Evolutionary conservation across 2,113 vertebrate species (phyloP), one percentile per base, ranked within the genome.

Genomic region (Ptilonorhynchus violaceus): DNA sequence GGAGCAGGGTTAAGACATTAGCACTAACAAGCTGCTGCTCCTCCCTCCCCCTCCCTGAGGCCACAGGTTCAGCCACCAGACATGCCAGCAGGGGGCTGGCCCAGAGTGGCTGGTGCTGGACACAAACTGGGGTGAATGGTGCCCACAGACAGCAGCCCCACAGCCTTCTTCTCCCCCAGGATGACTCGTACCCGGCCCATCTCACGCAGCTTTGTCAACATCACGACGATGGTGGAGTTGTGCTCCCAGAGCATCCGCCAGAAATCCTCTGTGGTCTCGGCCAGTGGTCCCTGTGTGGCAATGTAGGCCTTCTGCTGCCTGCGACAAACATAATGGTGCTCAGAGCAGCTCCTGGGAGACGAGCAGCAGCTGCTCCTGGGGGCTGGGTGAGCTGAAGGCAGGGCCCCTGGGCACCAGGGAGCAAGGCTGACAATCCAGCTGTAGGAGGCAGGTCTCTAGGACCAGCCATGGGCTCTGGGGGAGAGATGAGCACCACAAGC

Each of bases 191-290:
- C 99, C 98, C 99, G 98, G 95, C 99, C 99, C 99, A 99, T 99
- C 97, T 99, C 99, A 15, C 99, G 97, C 74, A 99, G 98, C 96
- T 99, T 99, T 90, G 99, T 99, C 96, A 99, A 98, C 99, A 99
- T 99, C 97, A 99, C 99, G 55, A 99, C 98, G 68, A 99, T 99
- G 95, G 99, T 99, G 94, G 99, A 99, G 92, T 99, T 99, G 98
- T 99, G 99, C 84, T 99, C 99, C 99, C 99, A 99, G 10, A 99
- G 94, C 99, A 99, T 99, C 88, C 99, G 98, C 99, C 99, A 99
- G 98, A 99, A 99, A 98, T 99, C 99, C 97, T 99, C 99, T 0
- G 99, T 99, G 96, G 99, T 99, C 97, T 99, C 99, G 0, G 99
- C 98, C 96, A 99, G 96, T 0, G 99, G 99, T 87, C 99, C 99